Conservation (phyloP, 2,888 invertebrate species). For the Oxystoma pomonae region DNA sequence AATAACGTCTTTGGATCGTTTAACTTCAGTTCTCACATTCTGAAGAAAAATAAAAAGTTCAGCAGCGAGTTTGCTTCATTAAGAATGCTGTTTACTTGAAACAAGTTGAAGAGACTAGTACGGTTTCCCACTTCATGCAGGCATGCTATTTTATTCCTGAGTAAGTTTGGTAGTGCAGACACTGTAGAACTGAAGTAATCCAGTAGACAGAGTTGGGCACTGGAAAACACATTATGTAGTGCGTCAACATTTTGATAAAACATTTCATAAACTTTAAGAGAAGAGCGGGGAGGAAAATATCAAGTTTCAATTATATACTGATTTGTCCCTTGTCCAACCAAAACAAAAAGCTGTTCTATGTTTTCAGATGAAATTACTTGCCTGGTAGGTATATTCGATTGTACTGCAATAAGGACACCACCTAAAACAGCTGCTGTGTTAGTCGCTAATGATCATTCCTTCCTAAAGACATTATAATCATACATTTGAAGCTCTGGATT, state of each 20-base stretch:
- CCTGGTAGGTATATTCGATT: neutral
- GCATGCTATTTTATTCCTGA: neutral
- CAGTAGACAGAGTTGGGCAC: neutral
- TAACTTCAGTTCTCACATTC: neutral
- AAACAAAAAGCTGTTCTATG: neutral
- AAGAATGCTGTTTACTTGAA: too few relatives aligned
- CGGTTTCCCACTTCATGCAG: neutral
- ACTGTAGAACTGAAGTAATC: neutral
- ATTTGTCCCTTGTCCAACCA: neutral
- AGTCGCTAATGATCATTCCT: too few relatives aligned
- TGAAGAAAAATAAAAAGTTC: too few relatives aligned
- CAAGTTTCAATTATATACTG: neutral
- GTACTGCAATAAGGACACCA: too few relatives aligned
- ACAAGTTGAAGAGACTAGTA: neutral
- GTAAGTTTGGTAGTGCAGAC: neutral
- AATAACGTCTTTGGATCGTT: neutral
- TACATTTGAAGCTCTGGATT: too few relatives aligned
- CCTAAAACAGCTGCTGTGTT: too few relatives aligned
- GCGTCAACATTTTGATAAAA: neutral
- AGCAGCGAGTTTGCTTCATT: too few relatives aligned
- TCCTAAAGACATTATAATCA: too few relatives aligned
- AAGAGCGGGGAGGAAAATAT: neutral
- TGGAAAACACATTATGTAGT: neutral
- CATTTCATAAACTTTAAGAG: neutral
- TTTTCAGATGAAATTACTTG: neutral